Evolutionary conservation across 2,113 vertebrate species (phyloP), one percentile per base, ranked within the genome.

Genomic region (Bubo scandiacus): DNA sequence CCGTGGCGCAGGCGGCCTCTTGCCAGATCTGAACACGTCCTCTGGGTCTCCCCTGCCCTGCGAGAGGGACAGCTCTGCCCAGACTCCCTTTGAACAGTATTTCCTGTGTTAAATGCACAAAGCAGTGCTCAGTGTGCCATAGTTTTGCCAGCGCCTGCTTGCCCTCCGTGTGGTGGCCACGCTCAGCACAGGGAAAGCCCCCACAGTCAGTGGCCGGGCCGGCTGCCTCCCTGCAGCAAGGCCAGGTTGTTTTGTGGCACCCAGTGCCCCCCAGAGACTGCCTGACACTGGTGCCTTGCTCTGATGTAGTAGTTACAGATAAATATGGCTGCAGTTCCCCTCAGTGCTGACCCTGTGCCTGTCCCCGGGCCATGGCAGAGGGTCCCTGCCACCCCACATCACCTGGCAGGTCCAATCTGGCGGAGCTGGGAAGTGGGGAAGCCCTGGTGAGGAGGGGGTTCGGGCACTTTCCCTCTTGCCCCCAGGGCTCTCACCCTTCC

Each of bases 51-150:
- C 22, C 17, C 62, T 40, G 19, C 54, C 16, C 67, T 4, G 0
- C 0, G 3, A 18, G 68, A 34, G 32, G 38, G 8, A 9, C 40
- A 23, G 61, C 40, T 75, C 54, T 74, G n/a, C 55, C 77, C 77
- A 12, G 15, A 5, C 63, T 57, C 21, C 42, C n/a, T 61, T 26
- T 15, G n/a, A n/a, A 4, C 25, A 4, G 12, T 9, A 13, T 49
- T 86, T 49, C 34, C 42, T 7, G 47, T 26, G 29, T 52, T 26
- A 52, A 91, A 40, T 5, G 20, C 25, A 12, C 59, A n/a, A 15
- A 55, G 34, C 1, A 2, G 30, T 7, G 54, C 77, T 62, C n/a
- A 1, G 26, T 1, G 10, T 12, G 32, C 58, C 1, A 0, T 18
- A 4, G 36, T 32, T 43, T 19, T 34, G 36, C 30, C 49, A 19